Evolutionary conservation across 2,888 invertebrate genomes (phyloP).

Genomic region (Apamea sordens): DNA sequence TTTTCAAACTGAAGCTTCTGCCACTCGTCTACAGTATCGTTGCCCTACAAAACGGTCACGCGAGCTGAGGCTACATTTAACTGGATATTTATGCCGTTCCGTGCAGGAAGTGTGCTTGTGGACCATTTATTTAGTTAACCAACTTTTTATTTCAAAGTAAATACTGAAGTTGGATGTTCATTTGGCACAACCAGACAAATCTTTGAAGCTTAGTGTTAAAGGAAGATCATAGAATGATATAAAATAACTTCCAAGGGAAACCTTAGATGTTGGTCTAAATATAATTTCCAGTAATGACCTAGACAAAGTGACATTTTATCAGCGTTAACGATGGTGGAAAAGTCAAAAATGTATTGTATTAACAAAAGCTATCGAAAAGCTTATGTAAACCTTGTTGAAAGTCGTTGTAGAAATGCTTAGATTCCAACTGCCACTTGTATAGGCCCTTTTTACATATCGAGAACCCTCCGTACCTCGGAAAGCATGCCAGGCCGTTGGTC

Average conservation of each 20-base stretch:
- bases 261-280: background rate
- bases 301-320: no score
- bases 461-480: background rate
- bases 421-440: background rate
- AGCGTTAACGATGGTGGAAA: background rate
- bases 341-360: background rate
- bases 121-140: conserved; percentile 56
- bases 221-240: background rate
- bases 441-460: background rate
- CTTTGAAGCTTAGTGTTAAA: background rate
- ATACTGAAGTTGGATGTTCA: conserved; percentile 3
- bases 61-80: conserved; percentile 61
- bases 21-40: background rate
- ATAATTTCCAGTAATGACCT: no score
- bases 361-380: no score
- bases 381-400: background rate
- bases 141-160: conserved; percentile 51
- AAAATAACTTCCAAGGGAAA: background rate
- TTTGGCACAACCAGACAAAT: background rate
- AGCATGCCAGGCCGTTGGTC: background rate
- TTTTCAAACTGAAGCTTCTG: conserved; percentile 52
- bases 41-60: conserved; percentile 71
- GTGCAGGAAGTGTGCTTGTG: conserved; percentile 60
- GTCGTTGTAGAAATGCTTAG: background rate
- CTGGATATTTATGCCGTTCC: conserved; percentile 65